A percentile compares a stretch with the other conserved stretches of the same genome.
These are phyloP conservation scores for Ferrisia virgata DNA, from an alignment of 2,888 invertebrate genomes.

Conservation along the genomic window DNA sequence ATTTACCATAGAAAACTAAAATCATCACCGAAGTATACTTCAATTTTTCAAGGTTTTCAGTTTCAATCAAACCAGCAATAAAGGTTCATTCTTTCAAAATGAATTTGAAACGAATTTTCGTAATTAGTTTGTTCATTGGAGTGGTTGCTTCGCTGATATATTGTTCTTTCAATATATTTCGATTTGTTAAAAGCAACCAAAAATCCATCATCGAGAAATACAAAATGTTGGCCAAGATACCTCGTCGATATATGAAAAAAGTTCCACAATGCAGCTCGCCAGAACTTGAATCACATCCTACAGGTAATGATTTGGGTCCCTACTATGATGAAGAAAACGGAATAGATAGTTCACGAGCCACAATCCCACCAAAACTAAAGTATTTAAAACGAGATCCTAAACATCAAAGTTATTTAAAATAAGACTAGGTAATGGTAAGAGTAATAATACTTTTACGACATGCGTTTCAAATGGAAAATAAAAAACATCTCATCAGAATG, in stretches of 20 bases:
- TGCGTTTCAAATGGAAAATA: not conserved
- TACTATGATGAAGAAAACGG: slow-evolving; percentile 34
- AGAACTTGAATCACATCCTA: not conserved
- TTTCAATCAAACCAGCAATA: not conserved
- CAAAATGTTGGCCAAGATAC: slow-evolving; percentile 1
- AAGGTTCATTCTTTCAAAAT: not conserved
- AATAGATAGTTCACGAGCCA: slow-evolving; percentile 12
- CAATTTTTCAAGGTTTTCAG: not conserved
- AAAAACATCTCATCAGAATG: not conserved
- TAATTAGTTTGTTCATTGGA: not conserved
- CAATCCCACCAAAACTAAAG: not conserved
- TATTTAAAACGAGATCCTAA: not conserved
- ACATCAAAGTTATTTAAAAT: not conserved
- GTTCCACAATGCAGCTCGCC: not conserved
- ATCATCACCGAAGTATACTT: not conserved
- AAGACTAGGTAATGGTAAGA: not conserved
- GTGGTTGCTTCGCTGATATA: not conserved
- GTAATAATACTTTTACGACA: not conserved
- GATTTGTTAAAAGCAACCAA: not conserved
- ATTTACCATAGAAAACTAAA: not conserved
- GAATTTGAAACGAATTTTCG: not conserved
- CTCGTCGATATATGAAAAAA: not conserved
- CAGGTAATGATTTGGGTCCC: slow-evolving; percentile 1
- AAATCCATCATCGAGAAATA: not conserved
- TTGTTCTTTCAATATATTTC: not conserved